Percentiles rank a stretch among this genome's conserved stretches.
phyloP scores from a whole-genome alignment of 2,888 invertebrate species.

The Andrena haemorrhoa region DNA sequence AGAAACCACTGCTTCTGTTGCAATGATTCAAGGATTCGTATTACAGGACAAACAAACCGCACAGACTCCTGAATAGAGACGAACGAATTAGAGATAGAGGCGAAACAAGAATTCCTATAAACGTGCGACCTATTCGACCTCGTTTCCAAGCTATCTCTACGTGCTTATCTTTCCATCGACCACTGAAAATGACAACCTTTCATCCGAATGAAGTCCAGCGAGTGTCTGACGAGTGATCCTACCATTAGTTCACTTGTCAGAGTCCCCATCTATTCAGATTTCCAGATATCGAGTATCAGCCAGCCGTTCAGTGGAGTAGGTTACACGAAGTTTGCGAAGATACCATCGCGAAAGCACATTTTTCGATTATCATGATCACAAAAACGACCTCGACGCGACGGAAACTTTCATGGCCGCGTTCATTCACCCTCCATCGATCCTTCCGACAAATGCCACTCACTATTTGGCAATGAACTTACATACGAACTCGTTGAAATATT shows the following conservation, averaged over 20 bases:
- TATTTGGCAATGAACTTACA: slow-evolving; percentile 29
- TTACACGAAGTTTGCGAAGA: not conserved
- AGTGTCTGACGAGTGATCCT: not conserved
- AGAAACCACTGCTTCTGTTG: not conserved
- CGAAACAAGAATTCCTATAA: not conserved
- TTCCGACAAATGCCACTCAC: slow-evolving; percentile 4
- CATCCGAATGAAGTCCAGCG: not conserved
- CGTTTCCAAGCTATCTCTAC: not conserved
- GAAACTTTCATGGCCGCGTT: slow-evolving; percentile 28
- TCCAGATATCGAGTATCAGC: not conserved
- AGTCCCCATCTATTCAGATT: not conserved
- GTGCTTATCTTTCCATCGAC: not conserved
- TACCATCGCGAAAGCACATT: not conserved
- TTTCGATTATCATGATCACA: not conserved
- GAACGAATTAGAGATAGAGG: too few relatives aligned
- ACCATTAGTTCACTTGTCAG: not conserved
- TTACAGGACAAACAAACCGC: too few relatives aligned
- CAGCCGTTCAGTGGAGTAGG: not conserved
- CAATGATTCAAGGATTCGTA: not conserved
- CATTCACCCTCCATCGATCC: slow-evolving; percentile 43
- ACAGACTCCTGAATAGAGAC: too few relatives aligned
- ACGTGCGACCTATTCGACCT: not conserved
- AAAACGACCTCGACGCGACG: slow-evolving; percentile 10
- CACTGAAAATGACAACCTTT: not conserved
- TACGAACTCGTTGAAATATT: slow-evolving; percentile 31